These are phyloP conservation scores for Drosophila grimshawi DNA, from an alignment of 1,140 invertebrate genomes.

Conservation along the genomic window DNA sequence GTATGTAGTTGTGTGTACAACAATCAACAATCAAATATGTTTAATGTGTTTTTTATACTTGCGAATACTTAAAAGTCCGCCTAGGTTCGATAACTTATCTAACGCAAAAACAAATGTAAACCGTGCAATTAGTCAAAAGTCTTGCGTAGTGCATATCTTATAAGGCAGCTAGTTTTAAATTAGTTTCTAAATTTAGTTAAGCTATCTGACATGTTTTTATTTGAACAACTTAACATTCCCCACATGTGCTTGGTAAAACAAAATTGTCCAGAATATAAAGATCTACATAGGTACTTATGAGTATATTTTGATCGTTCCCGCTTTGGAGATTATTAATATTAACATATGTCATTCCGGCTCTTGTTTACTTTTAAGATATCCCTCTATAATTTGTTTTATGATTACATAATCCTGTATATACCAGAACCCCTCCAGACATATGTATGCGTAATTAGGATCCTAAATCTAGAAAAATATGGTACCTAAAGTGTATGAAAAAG, in stretches of 20 bases:
- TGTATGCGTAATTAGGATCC: constrained; percentile 53
- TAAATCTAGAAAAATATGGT: constrained; percentile 71
- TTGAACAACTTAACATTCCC: constrained; percentile 3
- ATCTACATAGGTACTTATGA: constrained; percentile 5
- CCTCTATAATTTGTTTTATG: constrained; percentile 28
- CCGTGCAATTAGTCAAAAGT: constrained; percentile 79
- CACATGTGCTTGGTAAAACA: background rate
- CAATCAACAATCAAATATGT: constrained; percentile 77
- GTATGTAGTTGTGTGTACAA: constrained; percentile 41
- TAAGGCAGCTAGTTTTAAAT: constrained; percentile 56
- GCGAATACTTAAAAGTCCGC: constrained; percentile 16
- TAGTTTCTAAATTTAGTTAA: constrained; percentile 30
- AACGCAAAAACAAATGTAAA: constrained; percentile 42
- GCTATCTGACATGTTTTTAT: constrained; percentile 14
- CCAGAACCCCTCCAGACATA: constrained; percentile 47
- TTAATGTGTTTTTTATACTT: constrained; percentile 66
- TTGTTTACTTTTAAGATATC: background rate
- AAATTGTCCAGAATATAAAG: constrained; percentile 12
- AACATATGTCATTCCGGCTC: background rate
- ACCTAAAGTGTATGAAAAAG: constrained; percentile 64
- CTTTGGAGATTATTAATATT: constrained; percentile 13
- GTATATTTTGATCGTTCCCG: constrained; percentile 11
- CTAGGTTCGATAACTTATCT: constrained; percentile 48
- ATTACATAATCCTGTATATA: constrained; percentile 72
- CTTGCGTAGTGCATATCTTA: constrained; percentile 68